A percentile compares a stretch with the other conserved stretches of the same genome.
Conservation (phyloP, 2,113 vertebrate genomes). For the Anser brachyrhynchus region DNA sequence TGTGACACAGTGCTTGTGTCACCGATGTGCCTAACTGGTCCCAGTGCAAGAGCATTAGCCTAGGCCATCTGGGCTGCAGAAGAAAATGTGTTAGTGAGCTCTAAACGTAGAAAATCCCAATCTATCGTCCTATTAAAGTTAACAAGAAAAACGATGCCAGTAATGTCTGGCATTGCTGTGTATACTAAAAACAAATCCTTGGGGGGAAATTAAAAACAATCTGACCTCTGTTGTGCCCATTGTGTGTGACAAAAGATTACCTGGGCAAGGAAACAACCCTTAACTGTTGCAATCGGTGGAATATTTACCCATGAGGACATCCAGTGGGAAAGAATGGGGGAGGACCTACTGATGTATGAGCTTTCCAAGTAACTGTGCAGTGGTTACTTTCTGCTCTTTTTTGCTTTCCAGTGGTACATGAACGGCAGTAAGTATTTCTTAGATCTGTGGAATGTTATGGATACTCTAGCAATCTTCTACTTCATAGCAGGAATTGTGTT, state of each 20-base stretch:
- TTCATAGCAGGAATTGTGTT: conserved; percentile 88
- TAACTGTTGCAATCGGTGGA: not conserved
- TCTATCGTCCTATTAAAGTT: not conserved
- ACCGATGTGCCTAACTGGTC: not conserved
- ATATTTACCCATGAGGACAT: not conserved
- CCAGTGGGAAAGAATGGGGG: not conserved
- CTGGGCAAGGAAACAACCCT: not conserved
- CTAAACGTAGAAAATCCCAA: not conserved
- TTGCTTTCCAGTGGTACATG: conserved; percentile 80
- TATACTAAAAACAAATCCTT: not conserved
- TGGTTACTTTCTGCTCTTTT: conserved; percentile 1
- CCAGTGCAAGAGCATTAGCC: not conserved
- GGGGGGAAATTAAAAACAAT: not conserved
- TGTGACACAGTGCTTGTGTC: not conserved
- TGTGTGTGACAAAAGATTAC: not conserved
- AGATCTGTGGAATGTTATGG: conserved; percentile 94
- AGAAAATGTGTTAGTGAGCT: not conserved
- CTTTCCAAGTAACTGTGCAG: not conserved
- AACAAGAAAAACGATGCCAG: not conserved
- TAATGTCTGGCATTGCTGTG: not conserved
- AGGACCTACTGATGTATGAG: not conserved
- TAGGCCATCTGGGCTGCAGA: not conserved
- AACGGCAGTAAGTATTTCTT: conserved; percentile 88
- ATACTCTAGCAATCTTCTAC: conserved; percentile 88
- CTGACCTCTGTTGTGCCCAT: not conserved